Evolutionary conservation across 2,113 vertebrate species (phyloP), one percentile per base, ranked within the genome.

Genomic region (Deroptyus accipitrinus): DNA sequence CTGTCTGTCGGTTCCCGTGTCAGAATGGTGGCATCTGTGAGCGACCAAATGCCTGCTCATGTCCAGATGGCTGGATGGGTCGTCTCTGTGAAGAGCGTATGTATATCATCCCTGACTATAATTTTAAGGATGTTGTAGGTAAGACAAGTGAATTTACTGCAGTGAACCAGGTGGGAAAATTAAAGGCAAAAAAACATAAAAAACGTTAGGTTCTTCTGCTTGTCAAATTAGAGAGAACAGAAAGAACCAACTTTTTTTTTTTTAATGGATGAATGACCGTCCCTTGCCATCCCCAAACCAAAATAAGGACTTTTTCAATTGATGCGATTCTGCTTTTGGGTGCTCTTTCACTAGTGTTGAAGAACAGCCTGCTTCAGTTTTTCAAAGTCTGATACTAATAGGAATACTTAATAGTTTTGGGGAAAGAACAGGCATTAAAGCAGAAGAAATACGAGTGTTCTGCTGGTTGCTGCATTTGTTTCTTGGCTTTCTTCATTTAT

Each of bases 1-100:
- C 99, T 81, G 97, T 99, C 76, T 99, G 99, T 83, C 98, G 99
- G 96, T 98, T 99, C 92, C 99, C 98, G 0, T 99, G 99, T 97
- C 99, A 99, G 97, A 99, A 99, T 9, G 99, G 99, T 57, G 99
- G 99, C 5, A 13, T 98, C 94, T 99, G 99, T 80, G 99, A 99
- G 95, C 98, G 98, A 76, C 99, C 99, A 24, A 99, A 99, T 77
- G 98, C 97, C 33, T 99, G 99, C 83, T 98, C 98, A 3, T 99
- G 99, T 79, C 98, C 98, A 0, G 98, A 99, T 3, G 99, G 99
- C 67, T 99, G 99, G 99, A 99, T 99, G 99, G 99, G 99, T 22
- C 98, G 98, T 39, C 98, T 99, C 24, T 99, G 99, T 91, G 99
- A 99, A 94, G 99, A 99, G 84, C 99, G 99, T 99, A 96, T 84